Base-by-base conservation (phyloP, 2,888 invertebrate genomes). In the Leucophora obtusa region DNA sequence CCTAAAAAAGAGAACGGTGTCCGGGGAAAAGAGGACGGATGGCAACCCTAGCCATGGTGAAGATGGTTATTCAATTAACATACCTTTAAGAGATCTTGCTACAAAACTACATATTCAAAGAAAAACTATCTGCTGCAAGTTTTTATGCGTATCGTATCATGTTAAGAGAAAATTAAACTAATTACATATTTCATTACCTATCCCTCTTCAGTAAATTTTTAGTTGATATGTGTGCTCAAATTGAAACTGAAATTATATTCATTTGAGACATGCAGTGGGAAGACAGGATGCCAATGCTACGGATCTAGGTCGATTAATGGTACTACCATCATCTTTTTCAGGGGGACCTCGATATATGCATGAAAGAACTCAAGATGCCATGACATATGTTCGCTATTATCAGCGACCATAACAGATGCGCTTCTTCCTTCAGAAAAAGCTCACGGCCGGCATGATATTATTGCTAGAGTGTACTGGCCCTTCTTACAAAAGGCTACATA, bases 401-500 rank as follows among this genome's bases (percentile, higher is more conserved):
- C 78, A 82, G 10, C 62, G 74, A 10, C 73, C 79, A 73, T 84
- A 17, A 33, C 43, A 47, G n/a, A 79, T 10, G 50, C 11, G 2
- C 62, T 83, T 51, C 50, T 24, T 24, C 24, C 80, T 1, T 82
- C 82, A 24, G 84, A 88, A 83, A 80, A 81, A 77, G 79, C 86
- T 5, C 73, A 82, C 50, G 84, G 89, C 84, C 83, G 90, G 50
- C 79, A 74, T 65, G 79, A 77, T 28, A 70, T 82, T 10, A 82
- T 69, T 10, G 82, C 15, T 2, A 75, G 82, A 82, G 81, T 83
- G 62, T 85, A 14, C 78, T 75, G 68, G 68, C 74, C 59, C 56
- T 72, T 7, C 51, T 82, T 47, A 75, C 66, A 0, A 51, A 63
- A 17, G 63, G 63, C 8, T 28, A 33, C 0, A 50, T 28, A 4